A percentile compares a stretch with the other conserved stretches of the same genome.
Evolutionary conservation across 2,113 vertebrate genomes (phyloP).

Genomic region (Neodon shergylaensis): DNA sequence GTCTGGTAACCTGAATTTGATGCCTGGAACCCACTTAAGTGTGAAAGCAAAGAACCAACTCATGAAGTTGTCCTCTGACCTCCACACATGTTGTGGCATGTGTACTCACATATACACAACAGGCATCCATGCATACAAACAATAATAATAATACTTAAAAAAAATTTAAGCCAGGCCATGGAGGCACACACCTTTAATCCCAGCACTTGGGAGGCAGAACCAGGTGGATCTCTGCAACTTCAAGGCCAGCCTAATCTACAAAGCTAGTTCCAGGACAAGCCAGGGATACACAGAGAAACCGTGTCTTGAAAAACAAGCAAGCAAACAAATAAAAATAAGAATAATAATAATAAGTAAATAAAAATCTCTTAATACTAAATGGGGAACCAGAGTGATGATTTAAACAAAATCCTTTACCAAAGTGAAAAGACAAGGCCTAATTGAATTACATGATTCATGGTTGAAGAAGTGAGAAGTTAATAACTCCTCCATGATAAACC

Average conservation of each 20-base stretch:
- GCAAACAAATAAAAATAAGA: neutral
- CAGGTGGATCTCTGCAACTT: neutral
- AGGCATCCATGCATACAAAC: neutral
- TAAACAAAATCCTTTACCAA: neutral
- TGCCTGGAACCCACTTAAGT: neutral
- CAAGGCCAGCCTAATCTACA: neutral
- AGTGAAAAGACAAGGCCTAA: conserved; percentile 29
- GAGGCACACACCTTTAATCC: neutral
- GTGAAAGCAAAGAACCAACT: neutral
- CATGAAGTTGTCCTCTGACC: neutral
- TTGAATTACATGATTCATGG: neutral
- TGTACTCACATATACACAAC: neutral
- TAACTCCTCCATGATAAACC: neutral
- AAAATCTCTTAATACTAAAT: neutral
- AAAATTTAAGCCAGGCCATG: neutral
- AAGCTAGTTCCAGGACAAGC: neutral
- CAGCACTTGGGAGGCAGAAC: neutral
- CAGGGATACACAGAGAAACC: neutral
- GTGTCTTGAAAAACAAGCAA: neutral
- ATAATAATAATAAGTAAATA: neutral
- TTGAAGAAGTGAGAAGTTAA: neutral
- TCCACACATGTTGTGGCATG: neutral
- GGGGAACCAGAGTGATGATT: neutral
- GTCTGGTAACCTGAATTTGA: neutral
- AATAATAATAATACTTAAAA: neutral